Evolutionary conservation across 2,113 vertebrate species (phyloP).

Genomic region (Oreochromis aureus): DNA sequence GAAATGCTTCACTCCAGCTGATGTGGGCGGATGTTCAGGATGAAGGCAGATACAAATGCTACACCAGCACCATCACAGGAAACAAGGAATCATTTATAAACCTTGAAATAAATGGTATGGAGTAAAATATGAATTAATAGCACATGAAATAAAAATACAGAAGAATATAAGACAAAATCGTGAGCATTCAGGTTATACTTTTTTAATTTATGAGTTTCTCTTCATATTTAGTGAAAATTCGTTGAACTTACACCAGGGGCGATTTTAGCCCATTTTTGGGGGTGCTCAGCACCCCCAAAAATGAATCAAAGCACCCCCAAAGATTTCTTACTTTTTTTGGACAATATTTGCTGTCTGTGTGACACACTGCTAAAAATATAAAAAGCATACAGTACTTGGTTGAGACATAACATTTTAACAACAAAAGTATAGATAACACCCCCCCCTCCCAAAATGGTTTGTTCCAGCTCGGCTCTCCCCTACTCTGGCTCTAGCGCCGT

Average conservation of each 20-base stretch:
- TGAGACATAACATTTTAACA: no score
- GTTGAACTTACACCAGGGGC: accelerated
- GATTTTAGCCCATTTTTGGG: no score
- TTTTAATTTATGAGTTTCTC: neutral
- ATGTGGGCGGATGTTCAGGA: neutral
- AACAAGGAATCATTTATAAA: neutral
- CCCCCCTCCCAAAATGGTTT: no score
- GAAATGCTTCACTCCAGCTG: neutral
- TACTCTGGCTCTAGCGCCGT: no score
- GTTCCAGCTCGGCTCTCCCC: no score
- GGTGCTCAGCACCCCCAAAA: no score
- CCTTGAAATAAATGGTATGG: neutral
- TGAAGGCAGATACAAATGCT: neutral
- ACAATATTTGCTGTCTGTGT: no score
- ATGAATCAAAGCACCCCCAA: no score
- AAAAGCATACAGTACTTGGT: no score
- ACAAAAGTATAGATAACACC: no score
- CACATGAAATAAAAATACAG: neutral
- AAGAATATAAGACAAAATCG: accelerated
- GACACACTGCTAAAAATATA: no score
- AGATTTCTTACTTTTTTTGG: no score
- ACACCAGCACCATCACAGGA: neutral
- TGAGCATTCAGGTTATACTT: neutral
- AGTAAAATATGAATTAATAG: neutral
- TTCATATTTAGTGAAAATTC: neutral